phyloP scores from a whole-genome alignment of 2,888 invertebrate genomes.

The Glyphotaelius pellucidus region DNA sequence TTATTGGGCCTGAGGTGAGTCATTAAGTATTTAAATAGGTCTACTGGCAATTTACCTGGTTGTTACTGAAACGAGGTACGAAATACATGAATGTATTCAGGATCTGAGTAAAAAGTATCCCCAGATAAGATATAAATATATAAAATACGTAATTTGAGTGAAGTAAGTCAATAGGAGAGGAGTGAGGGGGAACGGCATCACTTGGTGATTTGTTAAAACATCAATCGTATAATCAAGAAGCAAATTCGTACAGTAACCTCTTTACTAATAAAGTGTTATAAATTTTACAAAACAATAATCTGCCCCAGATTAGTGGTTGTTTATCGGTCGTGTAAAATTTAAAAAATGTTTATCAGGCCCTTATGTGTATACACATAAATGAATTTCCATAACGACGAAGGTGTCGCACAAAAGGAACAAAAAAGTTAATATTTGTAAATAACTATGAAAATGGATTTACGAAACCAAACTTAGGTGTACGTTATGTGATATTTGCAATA shows the following conservation, averaged over 20 bases:
- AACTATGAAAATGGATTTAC: no score
- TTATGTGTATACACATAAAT: no score
- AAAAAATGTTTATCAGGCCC: no score
- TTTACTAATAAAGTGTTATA: no score
- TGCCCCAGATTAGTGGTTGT: no score
- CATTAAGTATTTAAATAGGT: background rate
- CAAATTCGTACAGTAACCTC: background rate
- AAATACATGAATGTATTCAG: background rate
- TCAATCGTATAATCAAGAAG: background rate
- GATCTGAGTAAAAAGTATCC: background rate
- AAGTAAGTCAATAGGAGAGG: background rate
- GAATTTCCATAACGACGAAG: no score
- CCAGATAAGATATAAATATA: no score
- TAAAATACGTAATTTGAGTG: background rate
- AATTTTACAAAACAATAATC: background rate
- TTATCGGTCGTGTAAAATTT: no score
- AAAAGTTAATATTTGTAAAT: no score
- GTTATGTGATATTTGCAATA: no score
- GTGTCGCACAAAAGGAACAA: no score
- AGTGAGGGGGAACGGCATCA: background rate
- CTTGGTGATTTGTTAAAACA: background rate
- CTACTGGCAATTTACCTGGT: background rate
- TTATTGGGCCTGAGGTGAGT: background rate
- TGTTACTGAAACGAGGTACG: background rate
- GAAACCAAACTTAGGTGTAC: no score